These are phyloP conservation scores for Trimorus sp. DNA, from an alignment of 2,888 invertebrate genomes.

Conservation along the genomic window DNA sequence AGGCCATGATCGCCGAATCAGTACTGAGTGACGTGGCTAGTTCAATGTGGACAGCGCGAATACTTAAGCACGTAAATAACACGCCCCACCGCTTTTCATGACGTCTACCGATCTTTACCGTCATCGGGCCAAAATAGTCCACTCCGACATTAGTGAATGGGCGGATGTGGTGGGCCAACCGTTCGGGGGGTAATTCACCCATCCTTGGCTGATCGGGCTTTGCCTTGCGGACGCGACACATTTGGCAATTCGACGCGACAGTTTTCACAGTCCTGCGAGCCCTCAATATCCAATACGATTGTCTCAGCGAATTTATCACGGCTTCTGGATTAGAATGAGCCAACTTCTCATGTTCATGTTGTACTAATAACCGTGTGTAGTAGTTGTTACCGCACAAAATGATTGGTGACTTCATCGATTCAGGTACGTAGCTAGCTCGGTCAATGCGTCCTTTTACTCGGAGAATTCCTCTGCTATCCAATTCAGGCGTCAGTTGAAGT, in stretches of 20 bases:
- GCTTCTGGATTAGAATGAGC: not conserved
- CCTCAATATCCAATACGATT: slow-evolving; percentile 6
- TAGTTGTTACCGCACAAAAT: not conserved
- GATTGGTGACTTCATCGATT: not conserved
- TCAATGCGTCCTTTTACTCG: slow-evolving; percentile 1
- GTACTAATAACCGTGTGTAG: slow-evolving; percentile 4
- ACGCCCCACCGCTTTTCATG: slow-evolving; percentile 67
- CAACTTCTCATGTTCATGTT: slow-evolving; percentile 1
- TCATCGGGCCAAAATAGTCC: too few species aligned
- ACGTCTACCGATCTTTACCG: not conserved
- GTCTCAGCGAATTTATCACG: slow-evolving; percentile 4
- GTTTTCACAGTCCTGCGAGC: not conserved
- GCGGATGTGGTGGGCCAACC: too few species aligned
- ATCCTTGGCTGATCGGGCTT: slow-evolving; percentile 1
- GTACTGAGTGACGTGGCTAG: slow-evolving; percentile 42
- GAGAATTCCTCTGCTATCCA: not conserved
- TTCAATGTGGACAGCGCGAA: slow-evolving; percentile 64
- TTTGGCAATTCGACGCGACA: not conserved
- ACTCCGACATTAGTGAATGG: slow-evolving; percentile 14
- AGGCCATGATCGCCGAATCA: slow-evolving; percentile 57
- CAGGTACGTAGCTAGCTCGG: not conserved
- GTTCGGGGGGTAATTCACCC: slow-evolving; percentile 6
- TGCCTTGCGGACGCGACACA: not conserved
- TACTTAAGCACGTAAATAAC: slow-evolving; percentile 64
- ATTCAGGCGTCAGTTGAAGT: not conserved